Base-by-base conservation (phyloP, 2,113 vertebrate species). In the Porphyrio hochstetteri region DNA sequence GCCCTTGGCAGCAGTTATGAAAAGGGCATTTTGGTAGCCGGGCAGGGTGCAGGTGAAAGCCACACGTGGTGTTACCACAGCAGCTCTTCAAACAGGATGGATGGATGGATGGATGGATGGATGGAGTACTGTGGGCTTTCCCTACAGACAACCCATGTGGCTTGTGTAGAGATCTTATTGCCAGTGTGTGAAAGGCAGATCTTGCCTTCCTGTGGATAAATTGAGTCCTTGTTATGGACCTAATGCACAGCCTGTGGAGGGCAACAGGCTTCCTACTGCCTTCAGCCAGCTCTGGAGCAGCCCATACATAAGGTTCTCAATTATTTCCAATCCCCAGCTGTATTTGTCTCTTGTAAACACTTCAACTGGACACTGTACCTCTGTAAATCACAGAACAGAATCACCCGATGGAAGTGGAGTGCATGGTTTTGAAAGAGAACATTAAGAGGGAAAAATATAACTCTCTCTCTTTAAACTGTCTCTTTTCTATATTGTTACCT, bases 401-500 rank as follows among this genome's bases (percentile, higher is more conserved):
- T 40, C 92, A 89, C 23, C 67, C 31, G 13, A 9, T 63, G 59
- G 88, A 72, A 89, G 64, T 36, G n/a, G 44, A 88, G 61, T 46
- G 57, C n/a, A 18, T 0, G 1, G 40, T 92, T 97, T 90, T 72
- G 88, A 76, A 97, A 89, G 69, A 67, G 83, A 95, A 63, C 48
- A 7, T 92, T 88, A 60, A 29, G 88, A 92, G 52, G 82, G 71
- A 25, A 86, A 92, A 95, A 95, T 78, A 31, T 68, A 88, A 70
- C 79, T 95, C 85, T 97, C 95, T 97, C 79, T 93, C 94, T 97
- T 97, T 97, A 97, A 97, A 97, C 93, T 88, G 74, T 97, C 89
- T 92, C 77, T 97, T 96, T 97, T 93, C 88, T 97, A 68, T 88
- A 91, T 82, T 97, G 97, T 97, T 98, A 97, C 96, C 96, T 97